These are phyloP conservation scores for Pseudococcus viburni DNA, from an alignment of 2,888 invertebrate genomes.

Conservation along the genomic window DNA sequence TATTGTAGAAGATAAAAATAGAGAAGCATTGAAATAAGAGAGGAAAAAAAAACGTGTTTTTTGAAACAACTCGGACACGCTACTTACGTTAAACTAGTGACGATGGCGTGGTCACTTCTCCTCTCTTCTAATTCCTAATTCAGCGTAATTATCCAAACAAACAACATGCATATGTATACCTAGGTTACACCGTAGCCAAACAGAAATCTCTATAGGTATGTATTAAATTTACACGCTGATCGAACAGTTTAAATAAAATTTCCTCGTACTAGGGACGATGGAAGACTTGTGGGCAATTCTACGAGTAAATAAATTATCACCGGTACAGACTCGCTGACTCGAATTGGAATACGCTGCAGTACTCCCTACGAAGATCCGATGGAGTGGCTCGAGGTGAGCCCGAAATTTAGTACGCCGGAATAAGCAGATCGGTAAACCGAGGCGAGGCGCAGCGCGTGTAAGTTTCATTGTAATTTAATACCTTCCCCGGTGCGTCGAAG, in stretches of 20 bases:
- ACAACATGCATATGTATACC: neutral
- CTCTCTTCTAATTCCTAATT: neutral
- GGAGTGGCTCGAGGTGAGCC: neutral
- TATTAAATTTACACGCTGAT: neutral
- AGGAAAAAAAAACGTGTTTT: neutral
- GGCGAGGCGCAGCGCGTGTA: neutral
- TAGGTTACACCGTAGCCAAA: neutral
- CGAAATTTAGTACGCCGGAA: neutral
- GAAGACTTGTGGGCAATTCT: neutral
- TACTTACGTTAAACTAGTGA: neutral
- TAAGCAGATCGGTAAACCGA: neutral
- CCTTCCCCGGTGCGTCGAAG: slow-evolving; percentile 26
- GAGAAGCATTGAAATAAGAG: neutral
- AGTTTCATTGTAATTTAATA: slow-evolving; percentile 37
- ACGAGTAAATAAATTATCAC: neutral
- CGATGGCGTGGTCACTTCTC: neutral
- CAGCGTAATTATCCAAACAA: neutral
- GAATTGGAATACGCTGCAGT: neutral
- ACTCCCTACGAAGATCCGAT: neutral
- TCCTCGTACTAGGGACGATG: neutral
- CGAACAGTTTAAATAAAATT: neutral
- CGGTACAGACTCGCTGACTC: neutral
- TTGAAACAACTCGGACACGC: neutral
- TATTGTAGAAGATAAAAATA: neutral
- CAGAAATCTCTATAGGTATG: neutral